Percentiles rank a stretch among this genome's conserved stretches.
Conservation (phyloP, 1,140 invertebrate genomes). For the Nylanderia fulva region DNA sequence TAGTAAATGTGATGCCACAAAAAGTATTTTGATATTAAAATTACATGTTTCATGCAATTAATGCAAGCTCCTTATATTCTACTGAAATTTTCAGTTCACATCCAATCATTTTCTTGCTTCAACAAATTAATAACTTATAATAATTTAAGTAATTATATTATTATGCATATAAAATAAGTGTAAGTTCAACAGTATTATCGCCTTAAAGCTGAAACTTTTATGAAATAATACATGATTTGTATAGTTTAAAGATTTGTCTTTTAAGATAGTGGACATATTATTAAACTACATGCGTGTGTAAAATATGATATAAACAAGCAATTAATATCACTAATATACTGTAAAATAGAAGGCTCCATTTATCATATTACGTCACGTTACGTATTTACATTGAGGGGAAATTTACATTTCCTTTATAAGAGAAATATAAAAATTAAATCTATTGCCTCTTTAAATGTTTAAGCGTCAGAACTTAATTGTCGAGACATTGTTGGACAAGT, state of each 20-base stretch:
- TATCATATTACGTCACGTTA: slow-evolving; percentile 49
- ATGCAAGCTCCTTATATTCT: background rate
- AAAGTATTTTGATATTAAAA: slow-evolving; percentile 14
- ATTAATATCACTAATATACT: slow-evolving; percentile 62
- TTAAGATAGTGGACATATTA: slow-evolving; percentile 7
- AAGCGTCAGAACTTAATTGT: slow-evolving; percentile 61
- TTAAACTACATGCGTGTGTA: slow-evolving; percentile 32
- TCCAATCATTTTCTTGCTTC: slow-evolving; percentile 21
- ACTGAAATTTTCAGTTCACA: slow-evolving; percentile 9
- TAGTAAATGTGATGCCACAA: background rate
- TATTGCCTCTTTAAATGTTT: slow-evolving; percentile 56
- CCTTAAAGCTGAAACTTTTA: background rate
- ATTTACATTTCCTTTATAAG: slow-evolving; percentile 37
- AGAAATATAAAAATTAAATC: slow-evolving; percentile 75
- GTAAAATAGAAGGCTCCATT: slow-evolving; percentile 68
- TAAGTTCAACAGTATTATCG: background rate
- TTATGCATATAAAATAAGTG: slow-evolving; percentile 22
- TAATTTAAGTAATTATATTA: slow-evolving; percentile 6
- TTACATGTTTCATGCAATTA: background rate
- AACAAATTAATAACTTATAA: slow-evolving; percentile 21
- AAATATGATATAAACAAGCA: slow-evolving; percentile 65
- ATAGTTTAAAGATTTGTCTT: slow-evolving; percentile 20
- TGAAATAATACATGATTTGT: background rate
- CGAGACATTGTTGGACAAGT: slow-evolving; percentile 33
- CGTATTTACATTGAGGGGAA: slow-evolving; percentile 67